phyloP scores from a whole-genome alignment of 2,888 invertebrate genomes.

The Dione juno region DNA sequence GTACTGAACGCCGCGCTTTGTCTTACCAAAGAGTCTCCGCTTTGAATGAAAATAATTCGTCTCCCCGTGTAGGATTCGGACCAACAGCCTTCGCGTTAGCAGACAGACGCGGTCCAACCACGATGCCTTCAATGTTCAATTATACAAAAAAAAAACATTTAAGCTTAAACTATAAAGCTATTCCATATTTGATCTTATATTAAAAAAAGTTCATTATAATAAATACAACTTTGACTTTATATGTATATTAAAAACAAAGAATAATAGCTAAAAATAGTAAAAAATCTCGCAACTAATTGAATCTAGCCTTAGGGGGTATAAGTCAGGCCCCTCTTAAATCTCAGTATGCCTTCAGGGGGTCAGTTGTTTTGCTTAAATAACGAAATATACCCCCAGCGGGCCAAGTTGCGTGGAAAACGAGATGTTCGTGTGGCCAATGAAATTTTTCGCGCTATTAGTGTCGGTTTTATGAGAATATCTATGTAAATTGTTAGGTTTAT shows the following conservation, averaged over 20 bases:
- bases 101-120: no score
- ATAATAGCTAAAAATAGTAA: constrained; percentile 20
- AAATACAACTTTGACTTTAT: no score
- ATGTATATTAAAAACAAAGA: background rate
- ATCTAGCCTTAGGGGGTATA: constrained; percentile 61
- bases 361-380: constrained; percentile 65
- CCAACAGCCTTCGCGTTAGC: no score
- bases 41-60: no score
- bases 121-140: no score
- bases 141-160: no score
- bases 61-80: no score
- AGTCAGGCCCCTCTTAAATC: constrained; percentile 56
- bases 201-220: no score
- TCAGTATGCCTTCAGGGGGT: constrained; percentile 56
- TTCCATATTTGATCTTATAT: no score
- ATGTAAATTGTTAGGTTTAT: constrained; percentile 12
- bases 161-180: no score
- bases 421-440: constrained; percentile 37
- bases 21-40: no score
- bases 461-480: constrained; percentile 18
- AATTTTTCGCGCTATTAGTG: constrained; percentile 38
- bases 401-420: constrained; percentile 51
- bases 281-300: constrained; percentile 53
- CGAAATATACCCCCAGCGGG: constrained; percentile 61
- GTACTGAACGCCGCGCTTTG: no score